A percentile compares a stretch with the other conserved stretches of the same genome.
These are phyloP conservation scores for Pollenia angustigena DNA, from an alignment of 2,888 invertebrate species.

Conservation along the genomic window DNA sequence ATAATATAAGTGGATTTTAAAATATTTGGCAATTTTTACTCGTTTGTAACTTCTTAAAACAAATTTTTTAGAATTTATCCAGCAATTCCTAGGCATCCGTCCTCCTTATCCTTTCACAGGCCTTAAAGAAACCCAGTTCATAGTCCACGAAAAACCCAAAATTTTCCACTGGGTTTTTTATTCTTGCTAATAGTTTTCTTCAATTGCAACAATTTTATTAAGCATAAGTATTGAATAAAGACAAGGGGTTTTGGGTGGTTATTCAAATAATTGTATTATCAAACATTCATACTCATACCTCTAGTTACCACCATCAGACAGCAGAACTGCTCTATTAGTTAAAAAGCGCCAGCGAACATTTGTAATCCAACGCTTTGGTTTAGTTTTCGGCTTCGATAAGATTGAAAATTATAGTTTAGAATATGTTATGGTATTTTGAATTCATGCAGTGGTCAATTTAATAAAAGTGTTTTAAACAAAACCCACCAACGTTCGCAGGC, in stretches of 20 bases:
- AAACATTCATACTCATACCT: conserved; percentile 22
- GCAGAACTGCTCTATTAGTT: conserved; percentile 38
- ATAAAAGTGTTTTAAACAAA: background rate
- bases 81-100: no score
- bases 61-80: no score
- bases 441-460: background rate
- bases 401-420: conserved; percentile 28
- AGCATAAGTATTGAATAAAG: background rate
- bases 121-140: no score
- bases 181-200: background rate
- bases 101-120: no score
- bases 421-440: background rate
- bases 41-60: no score
- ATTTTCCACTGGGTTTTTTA: conserved; percentile 17
- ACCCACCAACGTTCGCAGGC: background rate
- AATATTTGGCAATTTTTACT: no score
- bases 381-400: conserved; percentile 29
- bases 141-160: background rate
- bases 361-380: conserved; percentile 68
- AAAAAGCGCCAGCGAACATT: conserved; percentile 58
- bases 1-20: no score
- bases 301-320: conserved; percentile 8
- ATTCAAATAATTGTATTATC: conserved; percentile 67
- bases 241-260: background rate
- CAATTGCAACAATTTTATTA: conserved; percentile 27